Base-by-base conservation (phyloP, 2,113 vertebrate species). In the Riparia riparia region DNA sequence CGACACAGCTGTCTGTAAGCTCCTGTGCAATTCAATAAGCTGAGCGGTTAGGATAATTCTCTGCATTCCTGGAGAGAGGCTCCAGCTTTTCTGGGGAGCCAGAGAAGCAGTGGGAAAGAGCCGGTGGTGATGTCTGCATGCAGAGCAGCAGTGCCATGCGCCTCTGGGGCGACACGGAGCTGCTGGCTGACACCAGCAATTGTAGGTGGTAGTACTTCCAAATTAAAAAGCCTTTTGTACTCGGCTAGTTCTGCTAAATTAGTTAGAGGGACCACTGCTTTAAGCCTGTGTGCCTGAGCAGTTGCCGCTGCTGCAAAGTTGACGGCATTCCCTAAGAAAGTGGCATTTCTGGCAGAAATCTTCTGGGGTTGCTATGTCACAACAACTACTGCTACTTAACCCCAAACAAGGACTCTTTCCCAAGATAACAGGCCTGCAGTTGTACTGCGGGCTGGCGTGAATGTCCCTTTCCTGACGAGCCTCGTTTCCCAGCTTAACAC, bases 131-230 rank as follows among this genome's bases (percentile, higher is more conserved):
- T 51, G 41, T 15, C 72, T 57, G 17, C 28, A 4, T 1, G 10
- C 54, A 54, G 37, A 73, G 21, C 4, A 50, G 1, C 20, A 3
- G 19, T 3, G 39, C 39, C 34, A 17, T 3, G 24, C 1, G 1
- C 32, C 64, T 74, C 56, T 17, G 24, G 49, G 29, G 39, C 5
- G 5, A 22, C 58, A 31, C 45, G 21, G 22, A 41, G 45, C 41
- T 47, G 14, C 41, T 53, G 37, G 12, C 14, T 69, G n/a, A 61
- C 54, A 70, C 9, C 49, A 64, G 44, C 70, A 60, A 66, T 37
- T 90, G 39, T 28, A 72, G 88, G 26, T 4, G 24, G 5, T 42
- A 56, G 17, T 25, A 39, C 16, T 64, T 76, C 50, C 50, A 70
- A 76, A 94, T 88, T 20, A 19, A 81, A 42, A 78, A 77, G 53